Base-by-base conservation (phyloP, 2,797 vertebrate species). In the Pangasius sanitwongsei region DNA sequence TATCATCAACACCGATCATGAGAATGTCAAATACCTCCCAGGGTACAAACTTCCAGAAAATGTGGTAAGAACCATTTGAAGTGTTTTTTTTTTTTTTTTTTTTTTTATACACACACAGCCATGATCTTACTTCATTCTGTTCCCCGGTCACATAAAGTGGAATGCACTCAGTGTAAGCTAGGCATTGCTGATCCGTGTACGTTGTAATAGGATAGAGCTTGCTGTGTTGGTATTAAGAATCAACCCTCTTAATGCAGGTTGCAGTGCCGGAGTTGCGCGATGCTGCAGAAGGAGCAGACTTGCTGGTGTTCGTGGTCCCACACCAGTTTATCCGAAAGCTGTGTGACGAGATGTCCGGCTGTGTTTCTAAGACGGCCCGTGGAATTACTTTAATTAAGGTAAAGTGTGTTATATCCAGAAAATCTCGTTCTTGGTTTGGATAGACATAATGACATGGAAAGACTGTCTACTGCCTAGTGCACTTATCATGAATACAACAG, bases 381-480 rank as follows among this genome's bases (percentile, higher is more conserved):
- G 98, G 97, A 41, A 98, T 98, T 94, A 97, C 97, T 8, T 97
- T 98, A 53, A 98, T 99, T 91, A 99, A 99, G 97, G 98, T 98
- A 94, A 80, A 5, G 44, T 20, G 28, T 6, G 34, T 34, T 48
- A 13, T 61, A 55, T 50, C 37, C 2, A 28, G 59, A 8, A 28
- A 44, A 65, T 63, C n/a, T 61, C 41, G 13, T 44, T 63, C 12
- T 28, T 63, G 20, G 4, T n/a, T 83, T 48, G 28, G 44, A 69
- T 5, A 34, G 16, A 84, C 48, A 7, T 50, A 3, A 31, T 3
- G 20, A 23, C 34, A 34, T 69, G 2, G 4, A 85, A 85, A 34
- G 44, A 23, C 16, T 48, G 9, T 65, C 44, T 48, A 48, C 44
- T 48, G 44, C 1, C 44, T 48, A 48, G 44, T 48, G 44, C 44